A percentile compares a stretch with the other conserved stretches of the same genome.
Evolutionary conservation across 2,113 vertebrate genomes (phyloP).

Genomic region (Proterorhinus semilunaris): DNA sequence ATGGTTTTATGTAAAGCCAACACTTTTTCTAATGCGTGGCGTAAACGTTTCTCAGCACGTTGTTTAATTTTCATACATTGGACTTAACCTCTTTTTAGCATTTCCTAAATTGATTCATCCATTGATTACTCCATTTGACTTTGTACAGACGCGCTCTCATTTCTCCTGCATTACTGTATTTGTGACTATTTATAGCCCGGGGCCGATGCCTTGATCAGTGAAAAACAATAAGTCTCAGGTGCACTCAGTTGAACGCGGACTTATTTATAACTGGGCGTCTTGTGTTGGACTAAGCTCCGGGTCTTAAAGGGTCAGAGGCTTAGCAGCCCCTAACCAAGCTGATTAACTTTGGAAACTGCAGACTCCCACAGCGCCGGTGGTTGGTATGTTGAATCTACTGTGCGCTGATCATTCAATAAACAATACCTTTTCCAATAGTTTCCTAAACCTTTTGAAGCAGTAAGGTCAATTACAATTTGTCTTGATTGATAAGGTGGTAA

Average conservation of each 20-base stretch:
- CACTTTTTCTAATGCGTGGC: too few species aligned
- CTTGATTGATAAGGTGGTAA: too few species aligned
- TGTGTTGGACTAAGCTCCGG: constrained; percentile 40
- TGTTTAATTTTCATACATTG: too few species aligned
- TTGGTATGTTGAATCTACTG: not conserved
- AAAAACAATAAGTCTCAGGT: constrained; percentile 22
- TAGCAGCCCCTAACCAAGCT: constrained; percentile 61
- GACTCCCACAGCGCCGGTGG: not conserved
- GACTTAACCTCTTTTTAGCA: too few species aligned
- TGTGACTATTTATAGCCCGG: not conserved
- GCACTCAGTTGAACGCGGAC: not conserved
- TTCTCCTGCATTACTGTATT: too few species aligned
- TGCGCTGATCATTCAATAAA: too few species aligned
- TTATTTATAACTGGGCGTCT: constrained; percentile 23
- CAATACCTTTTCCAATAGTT: too few species aligned
- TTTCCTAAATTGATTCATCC: not conserved
- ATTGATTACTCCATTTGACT: not conserved
- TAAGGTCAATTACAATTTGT: too few species aligned
- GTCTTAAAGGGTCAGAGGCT: constrained; percentile 64
- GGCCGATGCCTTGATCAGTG: not conserved
- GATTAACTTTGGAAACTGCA: constrained; percentile 60
- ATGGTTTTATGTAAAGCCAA: too few species aligned
- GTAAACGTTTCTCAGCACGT: too few species aligned
- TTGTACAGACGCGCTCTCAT: not conserved
- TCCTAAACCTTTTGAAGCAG: too few species aligned